Base-by-base conservation (phyloP, 2,888 invertebrate genomes). In the Myathropa florea region DNA sequence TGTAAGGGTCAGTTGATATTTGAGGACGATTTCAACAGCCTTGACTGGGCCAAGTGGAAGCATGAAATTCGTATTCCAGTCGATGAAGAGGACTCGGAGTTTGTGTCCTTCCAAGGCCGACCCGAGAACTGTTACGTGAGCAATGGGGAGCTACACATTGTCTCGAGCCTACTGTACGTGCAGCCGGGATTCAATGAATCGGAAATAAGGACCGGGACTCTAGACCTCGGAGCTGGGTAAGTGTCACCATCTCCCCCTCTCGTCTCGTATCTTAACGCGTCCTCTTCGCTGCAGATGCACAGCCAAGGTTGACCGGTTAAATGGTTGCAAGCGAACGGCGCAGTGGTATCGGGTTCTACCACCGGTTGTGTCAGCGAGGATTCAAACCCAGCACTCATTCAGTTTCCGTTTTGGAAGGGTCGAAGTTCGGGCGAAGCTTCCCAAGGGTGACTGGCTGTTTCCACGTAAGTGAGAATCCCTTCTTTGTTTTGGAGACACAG, bases 371-470 rank as follows among this genome's bases (percentile, higher is more conserved):
- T 95, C 96, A 0, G 95, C 95, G 0, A 94, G 94, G 76, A 89
- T 97, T 46, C 94, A 94, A 39, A 95, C 95, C 0, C 95, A 94
- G 89, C 91, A 94, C 33, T 92, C 92, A 0, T 96, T 96, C 88
- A 94, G 94, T 14, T 96, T 97, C 89, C 94, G 94, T 18, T 96
- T 95, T 90, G 97, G 97, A 7, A 94, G 93, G 68, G 93, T 97
- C 24, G 94, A 95, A 89, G 93, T 97, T 0, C 93, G 94, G 53
- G 97, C 96, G 0, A 96, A 95, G 91, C 90, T 97, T 36, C 96
- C 97, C 0, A 93, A 93, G 84, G 97, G 97, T 9, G 96, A 96
- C 90, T 97, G 97, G 97, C 93, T 97, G 23, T 95, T 96, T 91
- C 96, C 97, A 84, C 94, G 97, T 96, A 93, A 93, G 89, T 89